Conservation (phyloP, 2,888 invertebrate species). For the Thumatha senex region DNA sequence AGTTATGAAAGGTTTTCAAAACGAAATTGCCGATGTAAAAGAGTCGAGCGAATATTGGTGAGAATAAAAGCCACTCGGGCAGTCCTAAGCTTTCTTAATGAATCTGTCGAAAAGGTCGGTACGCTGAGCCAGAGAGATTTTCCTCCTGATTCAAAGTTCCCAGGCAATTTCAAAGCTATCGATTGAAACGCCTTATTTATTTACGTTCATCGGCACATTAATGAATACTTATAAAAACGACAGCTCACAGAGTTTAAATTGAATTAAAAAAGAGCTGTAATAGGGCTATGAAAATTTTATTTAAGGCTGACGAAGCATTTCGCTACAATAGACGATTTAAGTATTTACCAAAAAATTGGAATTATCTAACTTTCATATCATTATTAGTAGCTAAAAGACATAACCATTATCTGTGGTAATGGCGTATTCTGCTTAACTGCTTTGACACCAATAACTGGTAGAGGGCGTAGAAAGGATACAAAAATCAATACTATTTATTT, state of each 20-base stretch:
- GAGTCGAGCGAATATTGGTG: constrained; percentile 36
- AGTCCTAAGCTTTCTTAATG: constrained; percentile 53
- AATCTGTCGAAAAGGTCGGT: constrained; percentile 56
- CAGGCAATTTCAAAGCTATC: constrained; percentile 6
- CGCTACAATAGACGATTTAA: not conserved
- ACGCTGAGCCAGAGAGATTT: constrained; percentile 13
- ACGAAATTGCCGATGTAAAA: constrained; percentile 11
- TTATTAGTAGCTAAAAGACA: constrained; percentile 11
- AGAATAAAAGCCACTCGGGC: constrained; percentile 48
- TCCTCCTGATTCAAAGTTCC: constrained; percentile 7
- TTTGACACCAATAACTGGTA: not conserved
- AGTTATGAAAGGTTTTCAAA: constrained; percentile 10
- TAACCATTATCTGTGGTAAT: not conserved
- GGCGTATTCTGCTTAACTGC: not conserved
- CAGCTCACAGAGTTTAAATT: too few species aligned
- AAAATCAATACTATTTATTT: not conserved
- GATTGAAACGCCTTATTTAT: constrained; percentile 1
- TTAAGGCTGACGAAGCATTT: too few species aligned
- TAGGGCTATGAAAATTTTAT: too few species aligned
- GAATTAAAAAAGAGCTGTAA: too few species aligned
- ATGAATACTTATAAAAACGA: too few species aligned
- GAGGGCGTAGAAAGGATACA: not conserved
- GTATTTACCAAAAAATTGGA: too few species aligned
- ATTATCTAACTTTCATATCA: too few species aligned
- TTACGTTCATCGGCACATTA: too few species aligned